Percentiles rank a stretch among this genome's conserved stretches.
Conservation (phyloP, 2,113 vertebrate genomes). For the Girardinichthys multiradiatus region DNA sequence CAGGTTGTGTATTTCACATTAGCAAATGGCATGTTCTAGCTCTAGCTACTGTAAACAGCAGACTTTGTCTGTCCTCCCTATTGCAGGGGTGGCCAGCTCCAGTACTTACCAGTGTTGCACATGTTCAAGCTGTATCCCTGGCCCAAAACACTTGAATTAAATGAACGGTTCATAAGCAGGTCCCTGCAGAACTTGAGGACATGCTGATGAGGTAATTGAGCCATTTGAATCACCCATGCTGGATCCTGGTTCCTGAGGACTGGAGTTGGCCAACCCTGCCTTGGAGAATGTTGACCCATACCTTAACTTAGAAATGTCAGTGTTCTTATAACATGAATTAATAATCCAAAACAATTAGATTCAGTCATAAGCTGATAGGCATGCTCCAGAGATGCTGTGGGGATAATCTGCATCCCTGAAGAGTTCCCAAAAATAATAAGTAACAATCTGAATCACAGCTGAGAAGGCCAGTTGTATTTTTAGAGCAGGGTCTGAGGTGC, state of each 20-base stretch:
- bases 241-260: neutral
- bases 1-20: no score
- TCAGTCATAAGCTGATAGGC: no score
- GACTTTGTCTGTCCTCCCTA: no score
- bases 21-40: no score
- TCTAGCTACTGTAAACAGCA: no score
- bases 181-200: neutral
- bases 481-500: neutral
- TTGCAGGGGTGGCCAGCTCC: no score
- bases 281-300: neutral
- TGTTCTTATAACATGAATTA: no score
- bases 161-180: neutral
- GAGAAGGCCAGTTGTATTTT: constrained; percentile 5
- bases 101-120: no score
- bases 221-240: neutral
- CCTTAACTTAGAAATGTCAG: neutral
- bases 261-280: neutral
- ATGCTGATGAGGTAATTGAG: neutral
- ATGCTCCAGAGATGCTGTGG: neutral
- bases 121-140: no score
- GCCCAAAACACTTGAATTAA: no score
- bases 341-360: no score
- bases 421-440: constrained; percentile 18
- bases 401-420: neutral
- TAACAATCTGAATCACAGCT: neutral